A percentile compares a stretch with the other conserved stretches of the same genome.
Conservation (phyloP, 2,113 vertebrate species). For the Arenaria interpres region DNA sequence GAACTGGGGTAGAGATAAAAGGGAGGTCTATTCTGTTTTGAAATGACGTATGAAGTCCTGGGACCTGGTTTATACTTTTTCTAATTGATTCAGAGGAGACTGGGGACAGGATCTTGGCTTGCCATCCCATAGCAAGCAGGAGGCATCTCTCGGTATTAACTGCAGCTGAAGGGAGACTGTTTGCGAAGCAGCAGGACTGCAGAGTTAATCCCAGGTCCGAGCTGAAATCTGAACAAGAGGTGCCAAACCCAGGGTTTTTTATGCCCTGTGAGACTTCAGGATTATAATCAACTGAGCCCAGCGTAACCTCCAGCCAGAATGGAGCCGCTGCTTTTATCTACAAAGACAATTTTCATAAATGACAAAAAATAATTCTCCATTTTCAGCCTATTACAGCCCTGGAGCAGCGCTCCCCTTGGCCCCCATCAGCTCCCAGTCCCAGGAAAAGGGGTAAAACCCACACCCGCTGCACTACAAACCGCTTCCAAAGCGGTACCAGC, state of each 20-base stretch:
- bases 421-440: not conserved
- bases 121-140: not conserved
- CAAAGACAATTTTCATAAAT: not conserved
- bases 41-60: not conserved
- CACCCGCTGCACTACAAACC: not conserved
- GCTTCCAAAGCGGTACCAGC: not conserved
- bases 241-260: not conserved
- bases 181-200: slow-evolving; percentile 13
- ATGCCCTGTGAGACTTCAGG: not conserved
- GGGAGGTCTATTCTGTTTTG: not conserved
- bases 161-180: not conserved
- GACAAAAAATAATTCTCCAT: not conserved
- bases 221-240: not conserved
- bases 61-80: not conserved
- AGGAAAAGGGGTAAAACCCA: accelerated
- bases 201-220: slow-evolving; percentile 15
- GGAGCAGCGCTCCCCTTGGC: not conserved
- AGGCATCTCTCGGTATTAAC: not conserved
- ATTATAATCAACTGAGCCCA: not conserved
- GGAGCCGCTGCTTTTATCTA: slow-evolving; percentile 2
- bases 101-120: not conserved
- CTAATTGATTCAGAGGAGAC: not conserved
- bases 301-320: not conserved
- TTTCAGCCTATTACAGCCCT: not conserved
- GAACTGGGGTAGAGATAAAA: not conserved